Evolutionary conservation across 2,888 invertebrate species (phyloP).

Genomic region (Orthonychiurus folsomi): DNA sequence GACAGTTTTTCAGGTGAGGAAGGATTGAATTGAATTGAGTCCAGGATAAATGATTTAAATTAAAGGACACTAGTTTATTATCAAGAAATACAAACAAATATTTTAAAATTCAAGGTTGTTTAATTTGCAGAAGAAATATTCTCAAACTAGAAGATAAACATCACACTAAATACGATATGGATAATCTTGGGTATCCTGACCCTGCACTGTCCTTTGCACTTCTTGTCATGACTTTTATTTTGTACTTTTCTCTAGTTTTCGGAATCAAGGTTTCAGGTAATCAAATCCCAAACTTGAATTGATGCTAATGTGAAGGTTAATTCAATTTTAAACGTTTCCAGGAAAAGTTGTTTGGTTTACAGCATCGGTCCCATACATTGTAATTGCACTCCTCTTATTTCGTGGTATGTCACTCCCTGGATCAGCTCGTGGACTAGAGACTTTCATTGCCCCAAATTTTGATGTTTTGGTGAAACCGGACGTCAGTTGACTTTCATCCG

Average conservation of each 20-base stretch:
- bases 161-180: neutral
- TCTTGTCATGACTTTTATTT: neutral
- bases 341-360: conserved; percentile 78
- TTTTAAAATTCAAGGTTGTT: neutral
- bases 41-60: no score
- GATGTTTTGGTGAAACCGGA: neutral
- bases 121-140: neutral
- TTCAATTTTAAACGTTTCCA: no score
- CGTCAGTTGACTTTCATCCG: no score
- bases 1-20: no score
- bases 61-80: no score
- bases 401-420: conserved; percentile 1
- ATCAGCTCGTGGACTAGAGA: neutral
- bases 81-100: no score
- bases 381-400: conserved; percentile 46
- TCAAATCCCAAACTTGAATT: no score
- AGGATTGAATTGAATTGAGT: no score
- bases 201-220: neutral
- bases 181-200: neutral
- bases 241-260: neutral
- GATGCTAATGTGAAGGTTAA: no score
- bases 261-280: conserved; percentile 6
- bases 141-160: neutral
- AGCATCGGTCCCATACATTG: conserved; percentile 74
- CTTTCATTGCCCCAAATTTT: neutral